phyloP scores from a whole-genome alignment of 2,888 invertebrate genomes.

The Liopterus haemorrhoidalis region DNA sequence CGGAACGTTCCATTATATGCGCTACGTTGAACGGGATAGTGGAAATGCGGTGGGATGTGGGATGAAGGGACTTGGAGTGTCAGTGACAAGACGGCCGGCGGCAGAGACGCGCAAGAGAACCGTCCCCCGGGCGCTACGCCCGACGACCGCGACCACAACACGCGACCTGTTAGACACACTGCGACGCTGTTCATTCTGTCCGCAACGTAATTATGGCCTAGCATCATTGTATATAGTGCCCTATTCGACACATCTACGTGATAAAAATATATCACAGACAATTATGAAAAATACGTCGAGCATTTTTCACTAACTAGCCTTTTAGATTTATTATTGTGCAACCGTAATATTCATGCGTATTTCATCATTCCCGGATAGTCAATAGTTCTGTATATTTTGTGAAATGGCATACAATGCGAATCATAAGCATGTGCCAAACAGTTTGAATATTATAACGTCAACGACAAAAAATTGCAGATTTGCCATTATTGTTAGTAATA shows the following conservation, averaged over 20 bases:
- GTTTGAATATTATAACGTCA: not conserved
- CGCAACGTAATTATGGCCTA: constrained; percentile 3
- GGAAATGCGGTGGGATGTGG: not conserved
- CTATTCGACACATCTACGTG: constrained; percentile 5
- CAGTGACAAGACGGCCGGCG: constrained; percentile 1
- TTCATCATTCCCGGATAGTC: not conserved
- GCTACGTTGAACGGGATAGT: constrained; percentile 11
- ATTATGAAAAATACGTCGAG: constrained; percentile 17
- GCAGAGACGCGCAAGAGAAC: not conserved
- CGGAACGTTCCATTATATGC: not conserved
- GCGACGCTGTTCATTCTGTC: not conserved
- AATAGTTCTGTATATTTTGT: not conserved
- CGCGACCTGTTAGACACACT: constrained; percentile 4
- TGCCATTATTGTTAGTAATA: too few species aligned
- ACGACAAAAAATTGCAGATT: too few species aligned
- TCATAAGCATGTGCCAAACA: not conserved
- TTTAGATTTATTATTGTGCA: too few species aligned
- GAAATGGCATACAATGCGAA: not conserved
- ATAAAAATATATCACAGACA: constrained; percentile 19
- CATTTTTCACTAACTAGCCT: too few species aligned
- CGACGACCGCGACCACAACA: not conserved
- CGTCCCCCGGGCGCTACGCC: not conserved
- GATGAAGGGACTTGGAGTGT: not conserved
- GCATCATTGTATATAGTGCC: constrained; percentile 3
- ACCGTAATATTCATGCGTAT: too few species aligned